Conservation (phyloP, 1,140 invertebrate species). For the Drosophila ohnishii region DNA sequence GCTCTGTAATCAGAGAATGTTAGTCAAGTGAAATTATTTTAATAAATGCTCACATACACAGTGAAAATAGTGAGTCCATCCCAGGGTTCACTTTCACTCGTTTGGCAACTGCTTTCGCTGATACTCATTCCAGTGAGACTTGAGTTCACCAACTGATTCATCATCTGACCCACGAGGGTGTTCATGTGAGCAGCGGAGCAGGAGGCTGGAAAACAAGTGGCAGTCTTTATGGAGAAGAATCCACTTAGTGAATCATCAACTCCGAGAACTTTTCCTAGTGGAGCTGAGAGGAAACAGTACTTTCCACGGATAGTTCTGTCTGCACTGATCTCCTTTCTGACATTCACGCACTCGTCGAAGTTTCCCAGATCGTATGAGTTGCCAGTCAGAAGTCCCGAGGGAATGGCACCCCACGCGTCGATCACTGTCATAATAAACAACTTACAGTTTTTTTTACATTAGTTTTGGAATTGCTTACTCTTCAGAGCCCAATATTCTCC, state of each 20-base stretch:
- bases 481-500: conserved; percentile 25
- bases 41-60: conserved; percentile 29
- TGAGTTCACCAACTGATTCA: conserved; percentile 5
- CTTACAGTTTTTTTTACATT: too few species aligned
- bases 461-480: neutral
- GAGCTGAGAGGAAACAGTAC: conserved; percentile 35
- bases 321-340: conserved; percentile 3
- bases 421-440: conserved; percentile 38
- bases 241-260: neutral
- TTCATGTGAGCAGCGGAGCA: conserved; percentile 22
- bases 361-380: conserved; percentile 57
- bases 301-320: conserved; percentile 38
- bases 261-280: neutral
- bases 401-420: conserved; percentile 53
- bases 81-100: conserved; percentile 5
- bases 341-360: conserved; percentile 56
- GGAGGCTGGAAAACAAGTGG: conserved; percentile 20
- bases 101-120: conserved; percentile 26
- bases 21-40: neutral
- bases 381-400: conserved; percentile 14
- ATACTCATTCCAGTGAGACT: conserved; percentile 2
- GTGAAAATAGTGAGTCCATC: conserved; percentile 57
- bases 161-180: neutral
- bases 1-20: conserved; percentile 22
- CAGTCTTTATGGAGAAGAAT: neutral